Conservation (phyloP, 2,797 vertebrate genomes). For the Liasis olivaceus region DNA sequence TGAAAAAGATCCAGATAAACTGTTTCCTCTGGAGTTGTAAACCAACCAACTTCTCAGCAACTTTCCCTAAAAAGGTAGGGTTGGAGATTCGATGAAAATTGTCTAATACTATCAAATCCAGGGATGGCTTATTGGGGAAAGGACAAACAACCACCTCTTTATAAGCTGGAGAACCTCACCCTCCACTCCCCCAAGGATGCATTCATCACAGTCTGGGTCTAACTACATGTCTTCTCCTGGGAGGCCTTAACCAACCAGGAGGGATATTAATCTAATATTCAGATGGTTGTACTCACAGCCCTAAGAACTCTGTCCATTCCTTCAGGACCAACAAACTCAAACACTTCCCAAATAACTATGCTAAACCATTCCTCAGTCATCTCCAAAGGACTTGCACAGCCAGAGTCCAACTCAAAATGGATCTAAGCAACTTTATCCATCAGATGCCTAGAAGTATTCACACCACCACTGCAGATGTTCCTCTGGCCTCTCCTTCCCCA, state of each 20-base stretch:
- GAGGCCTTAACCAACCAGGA: background rate
- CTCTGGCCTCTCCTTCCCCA: too few relatives aligned
- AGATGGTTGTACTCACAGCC: background rate
- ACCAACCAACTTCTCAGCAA: background rate
- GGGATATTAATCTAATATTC: background rate
- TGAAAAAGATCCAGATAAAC: background rate
- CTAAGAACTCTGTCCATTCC: background rate
- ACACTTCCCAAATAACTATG: background rate
- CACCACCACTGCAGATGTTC: background rate
- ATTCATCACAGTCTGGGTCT: background rate
- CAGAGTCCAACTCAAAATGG: background rate
- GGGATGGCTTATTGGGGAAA: background rate
- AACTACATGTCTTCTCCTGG: background rate
- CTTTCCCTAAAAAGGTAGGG: background rate
- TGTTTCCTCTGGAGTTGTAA: background rate
- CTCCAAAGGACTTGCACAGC: background rate
- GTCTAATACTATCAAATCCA: background rate
- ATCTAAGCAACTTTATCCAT: background rate
- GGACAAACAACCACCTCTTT: background rate
- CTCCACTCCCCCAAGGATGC: background rate
- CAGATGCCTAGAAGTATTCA: background rate
- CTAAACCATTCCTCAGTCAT: background rate
- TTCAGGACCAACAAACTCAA: background rate
- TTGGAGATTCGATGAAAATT: background rate
- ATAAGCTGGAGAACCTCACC: background rate